Base-by-base conservation (phyloP, 1,140 invertebrate species). In the Procambarus clarkii region DNA sequence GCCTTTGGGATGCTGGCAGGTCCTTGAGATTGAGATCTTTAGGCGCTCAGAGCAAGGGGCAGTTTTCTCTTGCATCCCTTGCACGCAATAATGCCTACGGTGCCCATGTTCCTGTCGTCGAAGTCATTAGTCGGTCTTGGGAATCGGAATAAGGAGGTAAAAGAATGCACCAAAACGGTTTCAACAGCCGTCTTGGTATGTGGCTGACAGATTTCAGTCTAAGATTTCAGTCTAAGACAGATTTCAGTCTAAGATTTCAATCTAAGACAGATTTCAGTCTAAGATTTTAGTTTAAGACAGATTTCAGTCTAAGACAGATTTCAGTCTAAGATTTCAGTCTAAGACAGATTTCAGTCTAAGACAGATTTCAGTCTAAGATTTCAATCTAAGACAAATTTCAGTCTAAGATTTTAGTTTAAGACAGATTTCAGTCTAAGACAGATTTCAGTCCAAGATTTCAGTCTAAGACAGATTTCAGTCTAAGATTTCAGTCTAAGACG, bases 71-170 rank as follows among this genome's bases (percentile, higher is more conserved):
- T 81, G 77, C 79, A 54, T 77, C 84, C 81, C 64, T 69, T 64
- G 84, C 77, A 76, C 81, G 81, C 81, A 74, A 79, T 85, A 81
- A 85, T 91, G 60, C 77, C 84, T 44, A 78, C 90, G 79, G 78
- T 48, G 84, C 69, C 78, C 24, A 54, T 91, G 90, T 86, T 82
- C 58, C 82, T 88, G 76, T 88, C 86, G 74, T 88, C 46, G 44
- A 90, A 82, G 60, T 90, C 88, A 84, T 90, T 90, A 90, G 88
- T 90, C 81, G 84, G 88, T 76, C 88, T 83, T 88, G 58, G 60
- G 88, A 46, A 58, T 71, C 5, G 5, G 46, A 48, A 48, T 11
- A 48, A 3, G 5, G 0, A 18, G 46, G 50, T 64, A 90, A 90
- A 90, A 34, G 1, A 34, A 77, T 81, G 50, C 77, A 48, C 71